phyloP scores from a whole-genome alignment of 2,797 vertebrate genomes.

The Sebastes vulpes region DNA sequence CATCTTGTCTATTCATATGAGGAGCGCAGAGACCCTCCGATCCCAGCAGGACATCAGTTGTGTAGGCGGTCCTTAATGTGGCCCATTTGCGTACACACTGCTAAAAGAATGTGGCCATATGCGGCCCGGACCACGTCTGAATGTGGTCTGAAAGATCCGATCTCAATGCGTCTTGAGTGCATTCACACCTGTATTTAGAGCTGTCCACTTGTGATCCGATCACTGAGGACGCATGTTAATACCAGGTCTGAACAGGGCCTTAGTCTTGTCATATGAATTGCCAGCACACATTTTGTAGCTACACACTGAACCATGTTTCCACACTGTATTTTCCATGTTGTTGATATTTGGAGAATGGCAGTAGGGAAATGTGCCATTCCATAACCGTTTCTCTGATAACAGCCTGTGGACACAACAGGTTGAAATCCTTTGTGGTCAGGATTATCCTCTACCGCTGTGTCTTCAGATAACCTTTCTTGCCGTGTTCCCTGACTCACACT shows the following conservation, averaged over 20 bases:
- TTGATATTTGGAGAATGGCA: background rate
- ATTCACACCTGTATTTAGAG: no score
- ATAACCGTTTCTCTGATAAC: background rate
- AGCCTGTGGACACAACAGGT: background rate
- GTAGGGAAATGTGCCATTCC: background rate
- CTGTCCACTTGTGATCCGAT: no score
- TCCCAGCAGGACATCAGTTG: no score
- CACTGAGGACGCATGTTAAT: no score
- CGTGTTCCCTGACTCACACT: background rate
- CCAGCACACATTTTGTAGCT: background rate
- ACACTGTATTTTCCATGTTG: no score
- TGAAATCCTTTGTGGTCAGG: conserved; percentile 1
- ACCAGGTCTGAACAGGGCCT: background rate
- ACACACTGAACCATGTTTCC: background rate
- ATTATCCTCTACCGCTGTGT: conserved; percentile 4
- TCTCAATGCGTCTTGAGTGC: no score
- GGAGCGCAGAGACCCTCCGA: background rate
- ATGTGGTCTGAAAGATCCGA: no score
- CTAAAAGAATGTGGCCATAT: no score
- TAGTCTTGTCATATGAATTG: background rate
- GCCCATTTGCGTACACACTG: no score
- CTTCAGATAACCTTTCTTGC: conserved; percentile 10
- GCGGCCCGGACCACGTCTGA: no score
- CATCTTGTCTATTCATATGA: no score
- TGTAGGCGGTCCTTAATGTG: no score